Evolutionary conservation across 2,888 invertebrate species (phyloP), one percentile per base, ranked within the genome.

Genomic region (Lamproptera curius): DNA sequence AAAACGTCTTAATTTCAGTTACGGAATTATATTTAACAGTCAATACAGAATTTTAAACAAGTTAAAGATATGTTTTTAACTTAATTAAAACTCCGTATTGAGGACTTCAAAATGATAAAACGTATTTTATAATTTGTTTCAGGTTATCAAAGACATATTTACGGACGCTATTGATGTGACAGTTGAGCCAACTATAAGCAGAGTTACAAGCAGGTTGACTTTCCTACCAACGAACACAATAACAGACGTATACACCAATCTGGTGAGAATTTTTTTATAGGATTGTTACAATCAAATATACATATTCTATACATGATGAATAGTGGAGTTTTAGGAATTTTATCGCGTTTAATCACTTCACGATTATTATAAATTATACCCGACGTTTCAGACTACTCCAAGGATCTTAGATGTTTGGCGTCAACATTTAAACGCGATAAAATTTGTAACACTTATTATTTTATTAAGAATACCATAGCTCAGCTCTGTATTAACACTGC

Each of bases 201-300:
- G 23, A 1, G 59, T 47, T 9, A 58, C 33, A 0, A 67, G 57
- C 10, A 47, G 42, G 5, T 55, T 74, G 14, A 36, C 42, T 1
- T 68, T 77, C n/a, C 34, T 65, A 11, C 80, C 81, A 0, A 40
- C 16, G 1, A 70, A 71, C 36, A 50, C 51, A 1, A 51, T 63
- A 0, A 63, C 70, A 1, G 69, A 70, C 20, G 56, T 74, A 0
- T 57, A 77, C 1, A 55, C 62, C 1, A 51, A 59, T 28, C 39
- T 72, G 65, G 83, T 83, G 66, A 67, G 69, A 15, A 1, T n/a
- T 39, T 10, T 28, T 10, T n/a, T n/a, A n/a, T n/a, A n/a, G n/a
- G n/a, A n/a, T n/a, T n/a, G n/a, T n/a, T n/a, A n/a, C n/a, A n/a
- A n/a, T n/a, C n/a, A n/a, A n/a, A n/a, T n/a, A n/a, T n/a, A n/a